Conservation (phyloP, 1,140 invertebrate genomes). For the Solenopsis fugax region DNA sequence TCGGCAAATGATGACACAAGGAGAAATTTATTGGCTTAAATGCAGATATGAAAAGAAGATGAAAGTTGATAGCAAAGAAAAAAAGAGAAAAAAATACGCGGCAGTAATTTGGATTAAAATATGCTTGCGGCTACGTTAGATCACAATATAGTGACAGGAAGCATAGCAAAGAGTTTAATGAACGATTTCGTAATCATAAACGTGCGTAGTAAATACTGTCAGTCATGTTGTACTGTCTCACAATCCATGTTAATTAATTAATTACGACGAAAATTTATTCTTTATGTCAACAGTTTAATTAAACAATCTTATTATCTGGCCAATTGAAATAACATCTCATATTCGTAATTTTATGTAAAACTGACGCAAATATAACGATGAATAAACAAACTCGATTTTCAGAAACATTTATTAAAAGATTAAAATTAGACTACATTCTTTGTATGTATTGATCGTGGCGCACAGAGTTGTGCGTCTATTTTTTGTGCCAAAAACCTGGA, state of each 20-base stretch:
- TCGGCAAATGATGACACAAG: background rate
- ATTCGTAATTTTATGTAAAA: background rate
- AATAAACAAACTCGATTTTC: background rate
- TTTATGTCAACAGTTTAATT: constrained; percentile 18
- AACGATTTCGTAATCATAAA: constrained; percentile 42
- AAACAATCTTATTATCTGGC: background rate
- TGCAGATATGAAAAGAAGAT: background rate
- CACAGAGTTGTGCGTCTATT: too few species aligned
- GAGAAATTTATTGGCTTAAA: background rate
- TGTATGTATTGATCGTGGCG: too few species aligned
- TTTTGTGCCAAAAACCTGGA: too few species aligned
- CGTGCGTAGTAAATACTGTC: background rate
- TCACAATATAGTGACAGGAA: constrained; percentile 43
- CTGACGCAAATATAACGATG: background rate
- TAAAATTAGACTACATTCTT: too few species aligned
- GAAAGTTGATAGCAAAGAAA: background rate
- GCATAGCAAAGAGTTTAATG: constrained; percentile 37
- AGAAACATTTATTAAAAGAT: too few species aligned
- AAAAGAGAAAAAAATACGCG: background rate
- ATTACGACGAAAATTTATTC: background rate
- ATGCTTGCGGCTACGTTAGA: constrained; percentile 2
- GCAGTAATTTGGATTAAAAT: constrained; percentile 34
- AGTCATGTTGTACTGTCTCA: background rate
- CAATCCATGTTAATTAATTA: constrained; percentile 39
- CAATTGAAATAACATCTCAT: background rate